phyloP scores from a whole-genome alignment of 2,888 invertebrate genomes.

The Carpatolechia fugitivella region DNA sequence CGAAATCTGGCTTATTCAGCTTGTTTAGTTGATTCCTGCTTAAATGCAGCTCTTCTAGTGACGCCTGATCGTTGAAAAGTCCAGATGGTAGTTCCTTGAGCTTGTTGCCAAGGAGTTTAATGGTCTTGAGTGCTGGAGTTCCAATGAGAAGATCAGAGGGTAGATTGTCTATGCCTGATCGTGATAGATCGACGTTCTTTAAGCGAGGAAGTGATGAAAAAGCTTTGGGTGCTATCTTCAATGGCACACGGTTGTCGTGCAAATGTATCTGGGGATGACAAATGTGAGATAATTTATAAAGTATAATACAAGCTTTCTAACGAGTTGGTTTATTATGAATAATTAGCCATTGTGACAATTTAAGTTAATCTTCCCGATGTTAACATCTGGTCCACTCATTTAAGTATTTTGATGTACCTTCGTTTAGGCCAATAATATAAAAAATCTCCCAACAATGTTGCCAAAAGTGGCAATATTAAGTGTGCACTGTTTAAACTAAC shows the following conservation, averaged over 20 bases:
- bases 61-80: neutral
- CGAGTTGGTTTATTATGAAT: too few species aligned
- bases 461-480: too few species aligned
- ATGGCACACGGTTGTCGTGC: neutral
- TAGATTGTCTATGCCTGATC: slow-evolving; percentile 4
- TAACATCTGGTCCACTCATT: too few species aligned
- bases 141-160: neutral
- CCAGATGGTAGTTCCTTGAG: neutral
- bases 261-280: neutral
- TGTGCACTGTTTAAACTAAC: too few species aligned
- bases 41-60: neutral
- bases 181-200: slow-evolving; percentile 13
- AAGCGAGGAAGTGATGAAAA: slow-evolving; percentile 20
- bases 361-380: too few species aligned
- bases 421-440: too few species aligned
- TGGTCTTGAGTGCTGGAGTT: slow-evolving; percentile 5
- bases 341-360: too few species aligned
- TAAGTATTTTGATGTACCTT: too few species aligned
- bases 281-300: too few species aligned
- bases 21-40: neutral
- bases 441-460: too few species aligned
- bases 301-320: too few species aligned
- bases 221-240: slow-evolving; percentile 20
- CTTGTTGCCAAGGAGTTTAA: neutral
- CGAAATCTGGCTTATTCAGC: neutral